These are phyloP conservation scores for Hipparchia semele DNA, from an alignment of 2,888 invertebrate genomes.

Conservation along the genomic window DNA sequence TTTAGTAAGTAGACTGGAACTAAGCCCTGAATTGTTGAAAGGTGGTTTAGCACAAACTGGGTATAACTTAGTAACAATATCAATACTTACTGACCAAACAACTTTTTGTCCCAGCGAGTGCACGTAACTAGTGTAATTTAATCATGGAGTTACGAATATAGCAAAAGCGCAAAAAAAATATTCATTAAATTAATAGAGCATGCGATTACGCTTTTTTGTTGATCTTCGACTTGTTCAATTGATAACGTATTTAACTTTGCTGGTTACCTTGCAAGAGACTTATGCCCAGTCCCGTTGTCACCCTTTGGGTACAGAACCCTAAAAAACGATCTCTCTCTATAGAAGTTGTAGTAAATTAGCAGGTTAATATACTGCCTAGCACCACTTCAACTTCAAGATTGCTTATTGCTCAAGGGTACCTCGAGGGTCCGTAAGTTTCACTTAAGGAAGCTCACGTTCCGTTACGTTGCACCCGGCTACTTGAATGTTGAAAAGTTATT, in stretches of 20 bases:
- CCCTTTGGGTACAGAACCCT: no score
- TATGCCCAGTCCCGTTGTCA: no score
- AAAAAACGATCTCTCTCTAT: no score
- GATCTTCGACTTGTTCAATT: no score
- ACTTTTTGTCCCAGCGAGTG: not conserved
- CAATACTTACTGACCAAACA: not conserved
- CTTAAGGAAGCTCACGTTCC: conserved; percentile 19
- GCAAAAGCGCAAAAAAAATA: no score
- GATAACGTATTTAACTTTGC: no score
- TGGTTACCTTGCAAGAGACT: no score
- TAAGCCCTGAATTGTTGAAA: not conserved
- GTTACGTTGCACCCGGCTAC: not conserved
- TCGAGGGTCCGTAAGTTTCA: not conserved
- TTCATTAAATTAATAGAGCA: not conserved
- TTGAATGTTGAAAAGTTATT: not conserved
- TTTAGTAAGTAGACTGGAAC: conserved; percentile 6
- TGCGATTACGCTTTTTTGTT: not conserved
- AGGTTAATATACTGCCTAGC: conserved; percentile 6
- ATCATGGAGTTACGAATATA: no score
- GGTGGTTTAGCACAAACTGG: not conserved
- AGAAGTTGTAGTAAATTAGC: conserved; percentile 12
- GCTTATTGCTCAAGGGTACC: conserved; percentile 7
- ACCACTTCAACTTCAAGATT: conserved; percentile 8
- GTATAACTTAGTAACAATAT: not conserved
- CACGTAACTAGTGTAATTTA: not conserved